Percentiles rank a stretch among this genome's conserved stretches.
Evolutionary conservation across 2,888 invertebrate genomes (phyloP).

Genomic region (Dione vanillae): DNA sequence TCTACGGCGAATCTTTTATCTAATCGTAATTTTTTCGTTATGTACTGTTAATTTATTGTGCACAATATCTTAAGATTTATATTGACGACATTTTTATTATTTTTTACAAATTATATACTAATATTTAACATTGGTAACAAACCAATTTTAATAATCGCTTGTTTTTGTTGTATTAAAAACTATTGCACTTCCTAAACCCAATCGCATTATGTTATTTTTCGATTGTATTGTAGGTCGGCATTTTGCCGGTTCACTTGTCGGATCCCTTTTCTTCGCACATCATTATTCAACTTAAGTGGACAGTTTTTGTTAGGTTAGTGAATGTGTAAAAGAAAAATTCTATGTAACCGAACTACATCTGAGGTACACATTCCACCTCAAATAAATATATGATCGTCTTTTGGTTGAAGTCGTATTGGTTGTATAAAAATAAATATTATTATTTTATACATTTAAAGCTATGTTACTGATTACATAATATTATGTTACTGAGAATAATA

Average conservation of each 20-base stretch:
- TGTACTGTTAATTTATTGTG: too few relatives aligned
- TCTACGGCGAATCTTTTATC: too few relatives aligned
- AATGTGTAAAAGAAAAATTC: slow-evolving; percentile 69
- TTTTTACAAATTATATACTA: too few relatives aligned
- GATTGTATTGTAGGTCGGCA: slow-evolving; percentile 41
- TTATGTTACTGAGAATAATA: background rate
- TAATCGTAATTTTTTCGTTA: too few relatives aligned
- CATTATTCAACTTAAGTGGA: slow-evolving; percentile 82
- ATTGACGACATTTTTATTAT: too few relatives aligned
- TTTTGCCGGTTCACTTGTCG: slow-evolving; percentile 68
- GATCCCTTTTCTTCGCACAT: slow-evolving; percentile 71
- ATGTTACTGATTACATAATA: background rate
- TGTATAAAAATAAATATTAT: background rate
- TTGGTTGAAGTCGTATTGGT: background rate
- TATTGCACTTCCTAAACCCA: background rate
- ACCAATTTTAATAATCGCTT: too few relatives aligned
- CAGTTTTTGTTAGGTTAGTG: slow-evolving; percentile 69
- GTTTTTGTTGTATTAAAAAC: background rate
- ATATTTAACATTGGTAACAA: too few relatives aligned
- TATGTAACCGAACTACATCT: slow-evolving; percentile 8
- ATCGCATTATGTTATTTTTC: slow-evolving; percentile 29
- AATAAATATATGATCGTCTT: background rate
- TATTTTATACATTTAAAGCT: background rate
- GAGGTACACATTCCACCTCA: background rate
- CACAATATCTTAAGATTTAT: too few relatives aligned